A percentile compares a stretch with the other conserved stretches of the same genome.
Conservation (phyloP, 2,113 vertebrate species). For the Opisthocomus hoazin region DNA sequence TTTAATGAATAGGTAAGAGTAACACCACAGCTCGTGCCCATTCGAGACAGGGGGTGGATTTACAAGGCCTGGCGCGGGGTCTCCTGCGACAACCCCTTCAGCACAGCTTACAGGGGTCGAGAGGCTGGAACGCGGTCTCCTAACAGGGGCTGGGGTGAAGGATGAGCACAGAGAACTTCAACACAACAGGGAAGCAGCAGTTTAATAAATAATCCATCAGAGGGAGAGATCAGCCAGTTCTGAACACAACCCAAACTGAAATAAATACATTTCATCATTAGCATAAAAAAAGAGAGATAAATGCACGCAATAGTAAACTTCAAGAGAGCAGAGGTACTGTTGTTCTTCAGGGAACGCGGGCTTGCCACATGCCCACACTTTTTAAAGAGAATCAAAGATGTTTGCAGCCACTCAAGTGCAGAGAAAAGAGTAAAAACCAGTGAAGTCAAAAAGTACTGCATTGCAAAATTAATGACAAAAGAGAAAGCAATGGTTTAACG, state of each 20-base stretch:
- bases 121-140: not conserved
- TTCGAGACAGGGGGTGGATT: accelerated
- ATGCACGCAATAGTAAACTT: not conserved
- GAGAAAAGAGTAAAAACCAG: not conserved
- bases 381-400: not conserved
- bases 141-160: not conserved
- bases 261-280: not conserved
- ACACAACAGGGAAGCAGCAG: conserved; percentile 50
- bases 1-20: not conserved
- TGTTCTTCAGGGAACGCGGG: not conserved
- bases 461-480: not conserved
- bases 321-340: not conserved
- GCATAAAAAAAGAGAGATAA: not conserved
- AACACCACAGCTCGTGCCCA: accelerated
- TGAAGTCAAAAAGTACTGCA: not conserved
- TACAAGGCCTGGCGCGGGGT: accelerated
- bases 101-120: accelerated
- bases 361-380: not conserved
- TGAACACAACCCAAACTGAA: conserved; percentile 35
- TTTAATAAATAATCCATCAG: conserved; percentile 62
- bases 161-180: not conserved
- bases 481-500: not conserved
- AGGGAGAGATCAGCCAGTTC: conserved; percentile 37
- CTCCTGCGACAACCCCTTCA: not conserved
- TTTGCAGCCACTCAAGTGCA: not conserved